Conservation (phyloP, 2,797 vertebrate species). For the Parauchenoglanis punctatus region DNA sequence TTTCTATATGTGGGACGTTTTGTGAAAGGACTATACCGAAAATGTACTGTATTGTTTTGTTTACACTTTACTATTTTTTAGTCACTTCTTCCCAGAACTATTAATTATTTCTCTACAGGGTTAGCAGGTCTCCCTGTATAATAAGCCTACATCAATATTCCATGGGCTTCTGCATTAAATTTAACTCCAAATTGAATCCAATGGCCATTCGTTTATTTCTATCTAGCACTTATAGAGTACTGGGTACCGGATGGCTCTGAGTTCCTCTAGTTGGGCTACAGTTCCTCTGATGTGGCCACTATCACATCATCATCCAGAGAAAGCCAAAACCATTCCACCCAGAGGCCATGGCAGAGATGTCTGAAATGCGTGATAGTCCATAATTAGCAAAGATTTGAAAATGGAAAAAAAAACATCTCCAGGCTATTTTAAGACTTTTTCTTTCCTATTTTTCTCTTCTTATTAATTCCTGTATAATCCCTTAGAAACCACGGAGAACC, state of each 20-base stretch:
- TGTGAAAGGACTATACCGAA: background rate
- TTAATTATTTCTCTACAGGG: background rate
- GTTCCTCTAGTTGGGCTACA: constrained; percentile 42
- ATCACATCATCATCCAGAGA: constrained; percentile 49
- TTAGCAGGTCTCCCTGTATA: background rate
- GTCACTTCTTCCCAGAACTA: background rate
- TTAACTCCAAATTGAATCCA: background rate
- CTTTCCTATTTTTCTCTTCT: background rate
- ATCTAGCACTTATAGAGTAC: background rate
- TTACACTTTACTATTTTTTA: background rate
- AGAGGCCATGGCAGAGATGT: constrained; percentile 46
- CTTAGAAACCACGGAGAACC: background rate
- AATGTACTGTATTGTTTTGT: background rate
- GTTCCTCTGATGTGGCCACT: constrained; percentile 57
- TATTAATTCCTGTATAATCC: background rate
- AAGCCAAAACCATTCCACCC: constrained; percentile 47
- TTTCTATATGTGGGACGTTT: background rate
- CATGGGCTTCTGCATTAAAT: background rate
- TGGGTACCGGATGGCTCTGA: constrained; percentile 33
- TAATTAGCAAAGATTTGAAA: constrained; percentile 52
- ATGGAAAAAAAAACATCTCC: constrained; percentile 34
- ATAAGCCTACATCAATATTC: background rate
- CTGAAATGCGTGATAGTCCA: constrained; percentile 45
- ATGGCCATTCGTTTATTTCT: background rate
- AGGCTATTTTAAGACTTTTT: constrained; percentile 29